Evolutionary conservation across 2,113 vertebrate species (phyloP), one percentile per base, ranked within the genome.

Genomic region (Albula goreensis): DNA sequence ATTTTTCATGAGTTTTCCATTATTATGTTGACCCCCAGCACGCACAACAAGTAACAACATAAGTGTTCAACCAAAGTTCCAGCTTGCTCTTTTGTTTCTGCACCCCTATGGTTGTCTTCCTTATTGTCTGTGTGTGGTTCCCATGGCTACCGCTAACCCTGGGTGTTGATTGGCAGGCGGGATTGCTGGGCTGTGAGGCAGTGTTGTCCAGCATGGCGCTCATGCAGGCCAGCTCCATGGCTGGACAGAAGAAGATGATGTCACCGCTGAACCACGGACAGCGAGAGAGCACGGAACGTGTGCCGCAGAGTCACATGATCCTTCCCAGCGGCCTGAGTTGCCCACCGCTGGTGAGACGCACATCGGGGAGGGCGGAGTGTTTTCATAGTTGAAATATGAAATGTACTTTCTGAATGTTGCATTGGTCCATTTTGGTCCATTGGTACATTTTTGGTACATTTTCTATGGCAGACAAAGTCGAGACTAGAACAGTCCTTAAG

Each of bases 161-260:
- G 15, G 78, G 41, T 9, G 5, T 91, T 79, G 8, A 89, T 78
- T 83, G 81, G 81, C 88, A 96, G 95, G 95, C 95, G 90, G 94
- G 95, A 89, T 91, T 96, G 92, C 94, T 95, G 92, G 95, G 95
- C 90, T 95, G 95, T 53, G 95, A 96, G 92, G 94, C 95, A 1
- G 94, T 96, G 91, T 92, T 95, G 85, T 96, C 95, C 90, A 95
- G 95, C 91, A 95, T 96, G 95, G 95, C 95, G 86, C 92, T 96
- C 85, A 95, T 96, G 95, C 95, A 96, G 89, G 95, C 95, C 90
- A 95, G 94, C 93, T 95, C 92, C 89, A 94, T 95, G 88, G 89
- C 94, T 81, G 91, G 92, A 78, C 94, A 95, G 87, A 96, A 95
- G 92, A 96, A 95, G 91, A 95, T 95, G 93, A 91, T 94, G 88